Evolutionary conservation across 2,113 vertebrate genomes (phyloP).

Genomic region (Ifrita kowaldi): DNA sequence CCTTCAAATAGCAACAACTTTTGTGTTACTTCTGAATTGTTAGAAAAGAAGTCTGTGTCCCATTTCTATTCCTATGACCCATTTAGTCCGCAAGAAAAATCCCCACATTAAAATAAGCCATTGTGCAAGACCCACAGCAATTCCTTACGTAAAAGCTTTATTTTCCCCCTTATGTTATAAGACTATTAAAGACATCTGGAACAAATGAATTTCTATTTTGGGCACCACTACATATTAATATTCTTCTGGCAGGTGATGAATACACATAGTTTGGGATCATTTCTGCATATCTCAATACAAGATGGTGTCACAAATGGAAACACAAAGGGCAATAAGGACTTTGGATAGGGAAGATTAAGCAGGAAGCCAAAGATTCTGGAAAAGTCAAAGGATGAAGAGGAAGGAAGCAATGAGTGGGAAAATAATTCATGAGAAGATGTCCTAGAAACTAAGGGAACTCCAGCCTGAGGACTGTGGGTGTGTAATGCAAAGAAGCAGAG

Average conservation of each 20-base stretch:
- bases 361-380: neutral
- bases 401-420: neutral
- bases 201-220: neutral
- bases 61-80: neutral
- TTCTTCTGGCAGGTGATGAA: neutral
- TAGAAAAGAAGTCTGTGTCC: neutral
- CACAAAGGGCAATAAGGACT: neutral
- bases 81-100: neutral
- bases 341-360: neutral
- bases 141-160: neutral
- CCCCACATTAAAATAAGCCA: neutral
- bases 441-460: neutral
- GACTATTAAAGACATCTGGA: neutral
- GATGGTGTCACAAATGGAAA: neutral
- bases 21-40: neutral
- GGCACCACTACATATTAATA: neutral
- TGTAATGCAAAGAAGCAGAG: neutral
- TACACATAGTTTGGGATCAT: neutral
- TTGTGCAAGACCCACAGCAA: neutral
- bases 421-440: neutral
- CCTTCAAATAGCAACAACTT: neutral
- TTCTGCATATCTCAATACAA: neutral
- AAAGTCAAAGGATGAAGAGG: neutral
- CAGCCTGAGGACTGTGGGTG: neutral
- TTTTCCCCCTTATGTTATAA: neutral